Base-by-base conservation (phyloP, 2,113 vertebrate species). In the Chionodraco myersi region DNA sequence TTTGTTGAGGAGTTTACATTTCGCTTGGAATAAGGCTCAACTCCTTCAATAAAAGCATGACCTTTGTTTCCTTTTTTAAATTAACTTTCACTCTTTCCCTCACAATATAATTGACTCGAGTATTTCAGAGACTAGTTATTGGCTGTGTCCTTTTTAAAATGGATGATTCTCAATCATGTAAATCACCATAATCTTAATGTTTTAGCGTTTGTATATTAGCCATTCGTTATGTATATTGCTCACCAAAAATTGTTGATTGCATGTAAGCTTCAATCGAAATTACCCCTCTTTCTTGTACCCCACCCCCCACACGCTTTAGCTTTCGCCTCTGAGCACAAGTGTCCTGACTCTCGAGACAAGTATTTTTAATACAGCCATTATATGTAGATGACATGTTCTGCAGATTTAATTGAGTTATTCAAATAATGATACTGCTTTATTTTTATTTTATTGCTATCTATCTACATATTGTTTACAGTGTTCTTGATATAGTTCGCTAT, bases 241-340 rank as follows among this genome's bases (percentile, higher is more conserved):
- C n/a, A 14, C 0, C 62, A 83, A 21, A 88, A 78, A 84, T 81
- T 92, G 93, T 94, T 91, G 84, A 94, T 93, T 91, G 86, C 69
- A 51, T 72, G 44, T 15, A 74, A 84, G 76, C 70, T 70, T 88
- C 75, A 79, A 84, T 88, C 67, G 78, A 88, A 84, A 90, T 88
- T 14, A 45, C 60, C 58, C 14, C 12, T 73, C 41, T 73, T 56
- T 45, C 60, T 51, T 15, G 14, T n/a, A 48, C 23, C 60, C 12
- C 60, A 1, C 72, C 26, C 56, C 65, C 76, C 61, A 34, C 18
- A 4, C n/a, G 53, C 58, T 77, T 65, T 41, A 53, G 12, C 6
- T 63, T 41, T 59, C 6, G 6, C 68, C 49, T 49, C 60, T 36
- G 11, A 12, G 7, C n/a, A 16, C 1, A 71, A 52, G 23, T 57